Evolutionary conservation across 2,888 invertebrate species (phyloP), one percentile per base, ranked within the genome.

Genomic region (Diogma glabrata): DNA sequence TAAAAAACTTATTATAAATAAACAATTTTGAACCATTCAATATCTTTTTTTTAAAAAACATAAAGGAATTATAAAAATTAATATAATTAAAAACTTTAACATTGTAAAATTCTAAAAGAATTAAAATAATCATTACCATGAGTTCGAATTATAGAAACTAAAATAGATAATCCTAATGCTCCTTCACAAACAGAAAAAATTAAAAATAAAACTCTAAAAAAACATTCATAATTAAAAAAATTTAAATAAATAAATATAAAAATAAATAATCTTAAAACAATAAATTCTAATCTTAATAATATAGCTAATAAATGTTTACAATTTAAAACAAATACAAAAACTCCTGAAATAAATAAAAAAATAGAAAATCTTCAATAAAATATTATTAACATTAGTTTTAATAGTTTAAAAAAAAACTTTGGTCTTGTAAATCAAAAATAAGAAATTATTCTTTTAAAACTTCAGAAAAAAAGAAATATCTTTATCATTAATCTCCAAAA

Each of bases 341-440:
- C 65, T 0, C 75, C 75, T 52, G 71, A 54, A 63, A 76, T 60
- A 73, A 69, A 72, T 62, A 76, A 72, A 67, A 72, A 58, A 63
- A 72, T 64, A 64, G 67, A 63, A 59, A 73, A 59, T 56, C 71
- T 54, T 63, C 60, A 66, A 59, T 71, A 69, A 64, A 70, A 58
- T 58, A 63, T 60, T 63, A 69, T 67, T 69, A 72, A 69, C 72
- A 77, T 74, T 73, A 68, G 73, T 72, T 76, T 76, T 76, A 75
- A 77, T 78, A 79, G 73, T 79, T 78, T 77, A 78, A 74, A 59
- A 59, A 78, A 33, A 78, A 80, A 79, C 71, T 74, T 75, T 77
- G 77, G 74, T 79, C 74, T 80, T 79, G 78, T 81, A 80, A 79
- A 76, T 61, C 77, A 78, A 76, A 74, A 71, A 68, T 76, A 77